Evolutionary conservation across 2,888 invertebrate genomes (phyloP).

Genomic region (Chrysina gloriosa): DNA sequence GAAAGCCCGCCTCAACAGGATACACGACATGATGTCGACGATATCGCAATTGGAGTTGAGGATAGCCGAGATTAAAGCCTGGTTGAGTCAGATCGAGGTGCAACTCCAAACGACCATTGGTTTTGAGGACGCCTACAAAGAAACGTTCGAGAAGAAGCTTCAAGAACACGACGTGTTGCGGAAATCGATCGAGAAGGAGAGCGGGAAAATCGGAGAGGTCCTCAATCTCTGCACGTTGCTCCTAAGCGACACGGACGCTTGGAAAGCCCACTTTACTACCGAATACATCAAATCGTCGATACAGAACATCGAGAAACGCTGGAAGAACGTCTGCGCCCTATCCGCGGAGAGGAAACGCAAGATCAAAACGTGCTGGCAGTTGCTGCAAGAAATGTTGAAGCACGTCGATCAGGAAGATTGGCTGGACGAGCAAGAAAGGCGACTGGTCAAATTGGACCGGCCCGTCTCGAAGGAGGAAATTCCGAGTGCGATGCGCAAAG

Average conservation of each 20-base stretch:
- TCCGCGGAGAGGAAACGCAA: slow-evolving; percentile 79
- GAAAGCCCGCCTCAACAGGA: slow-evolving; percentile 76
- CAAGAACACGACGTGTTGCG: slow-evolving; percentile 80
- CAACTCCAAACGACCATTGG: slow-evolving; percentile 76
- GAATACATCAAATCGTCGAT: slow-evolving; percentile 75
- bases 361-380: slow-evolving; percentile 72
- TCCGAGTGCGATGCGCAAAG: slow-evolving; percentile 68
- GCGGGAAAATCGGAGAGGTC: slow-evolving; percentile 81
- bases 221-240: slow-evolving; percentile 83
- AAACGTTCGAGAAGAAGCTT: slow-evolving; percentile 75
- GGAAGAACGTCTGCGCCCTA: slow-evolving; percentile 81
- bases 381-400: slow-evolving; percentile 71
- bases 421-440: slow-evolving; percentile 73
- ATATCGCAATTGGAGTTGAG: slow-evolving; percentile 78
- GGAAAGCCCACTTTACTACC: slow-evolving; percentile 78
- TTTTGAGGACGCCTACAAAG: slow-evolving; percentile 74
- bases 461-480: slow-evolving; percentile 72
- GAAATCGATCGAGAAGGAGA: slow-evolving; percentile 80
- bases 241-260: slow-evolving; percentile 78
- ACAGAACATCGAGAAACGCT: slow-evolving; percentile 80
- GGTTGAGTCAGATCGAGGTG: slow-evolving; percentile 79
- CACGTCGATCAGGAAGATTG: slow-evolving; percentile 71
- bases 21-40: slow-evolving; percentile 78
- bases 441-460: slow-evolving; percentile 71
- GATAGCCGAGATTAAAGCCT: slow-evolving; percentile 77